Conservation (phyloP, 2,113 vertebrate species). For the human region GRCh38 chr3:73116001-73116500, state of each 20-base stretch:
- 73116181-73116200: neutral
- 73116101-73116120: neutral
- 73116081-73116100: neutral
- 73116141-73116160: neutral
- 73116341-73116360: no score
- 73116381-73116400: no score
- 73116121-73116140: neutral
- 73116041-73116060: neutral
- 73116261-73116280: no score
- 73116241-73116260: neutral
- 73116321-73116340: no score
- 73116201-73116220: neutral
- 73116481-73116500: no score
- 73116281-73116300: neutral
- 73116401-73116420: no score
- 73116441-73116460: no score
- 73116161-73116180: neutral
- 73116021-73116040: accelerated
- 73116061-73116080: no score
- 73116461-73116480: no score
- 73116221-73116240: neutral
- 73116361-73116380: no score
- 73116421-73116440: no score
- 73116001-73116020: neutral
- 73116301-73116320: neutral